Percentiles rank a stretch among this genome's conserved stretches.
Conservation (phyloP, 2,113 vertebrate species). For the Fulmarus glacialis region DNA sequence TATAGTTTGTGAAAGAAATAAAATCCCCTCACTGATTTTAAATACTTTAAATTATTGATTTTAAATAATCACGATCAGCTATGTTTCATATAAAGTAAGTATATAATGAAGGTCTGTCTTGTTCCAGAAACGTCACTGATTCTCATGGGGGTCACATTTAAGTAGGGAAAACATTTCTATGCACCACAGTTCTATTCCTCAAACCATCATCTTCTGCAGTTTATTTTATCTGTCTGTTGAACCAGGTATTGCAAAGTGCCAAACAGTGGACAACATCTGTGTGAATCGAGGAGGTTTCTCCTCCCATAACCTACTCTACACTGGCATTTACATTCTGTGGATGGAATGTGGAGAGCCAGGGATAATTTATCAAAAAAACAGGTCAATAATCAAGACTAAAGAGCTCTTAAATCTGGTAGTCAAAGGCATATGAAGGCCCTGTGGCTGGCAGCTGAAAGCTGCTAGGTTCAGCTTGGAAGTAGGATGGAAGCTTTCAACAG, state of each 20-base stretch:
- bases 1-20: background rate
- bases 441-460: background rate
- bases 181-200: background rate
- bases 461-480: background rate
- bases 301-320: background rate
- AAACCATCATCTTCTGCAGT: background rate
- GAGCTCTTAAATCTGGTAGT: background rate
- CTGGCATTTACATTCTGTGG: background rate
- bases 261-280: background rate
- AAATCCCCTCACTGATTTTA: background rate
- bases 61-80: background rate
- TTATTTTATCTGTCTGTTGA: background rate
- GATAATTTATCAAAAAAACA: background rate
- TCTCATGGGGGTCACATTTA: background rate
- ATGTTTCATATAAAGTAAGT: background rate
- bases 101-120: background rate
- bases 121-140: background rate
- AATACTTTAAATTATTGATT: background rate
- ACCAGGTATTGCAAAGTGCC: background rate
- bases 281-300: background rate
- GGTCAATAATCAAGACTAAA: background rate
- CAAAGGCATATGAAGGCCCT: background rate
- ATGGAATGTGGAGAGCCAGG: background rate
- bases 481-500: background rate
- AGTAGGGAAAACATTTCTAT: background rate